phyloP scores from a whole-genome alignment of 2,797 vertebrate genomes.

The Crenuchus spilurus region DNA sequence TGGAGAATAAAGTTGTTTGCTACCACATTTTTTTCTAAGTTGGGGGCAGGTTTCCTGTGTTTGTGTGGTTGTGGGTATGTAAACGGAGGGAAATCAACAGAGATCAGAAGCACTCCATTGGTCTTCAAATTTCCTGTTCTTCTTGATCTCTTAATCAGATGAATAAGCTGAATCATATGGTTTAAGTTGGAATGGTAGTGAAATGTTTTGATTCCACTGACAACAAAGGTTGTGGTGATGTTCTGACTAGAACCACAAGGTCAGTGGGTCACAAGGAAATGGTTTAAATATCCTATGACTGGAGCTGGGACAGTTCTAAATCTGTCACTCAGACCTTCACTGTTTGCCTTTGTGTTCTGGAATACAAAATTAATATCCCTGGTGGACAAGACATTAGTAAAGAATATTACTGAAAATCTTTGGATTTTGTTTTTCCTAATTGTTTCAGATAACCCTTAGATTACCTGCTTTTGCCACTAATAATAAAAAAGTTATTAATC shows the following conservation, averaged over 20 bases:
- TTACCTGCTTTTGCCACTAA: too few species aligned
- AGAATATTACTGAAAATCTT: too few species aligned
- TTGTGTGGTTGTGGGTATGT: constrained; percentile 29
- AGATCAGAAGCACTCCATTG: constrained; percentile 8
- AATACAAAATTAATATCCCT: too few species aligned
- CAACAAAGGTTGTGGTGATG: not conserved
- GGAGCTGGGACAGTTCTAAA: not conserved
- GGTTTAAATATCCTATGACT: constrained; percentile 19
- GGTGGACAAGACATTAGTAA: too few species aligned
- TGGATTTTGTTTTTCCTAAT: too few species aligned
- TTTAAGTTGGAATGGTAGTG: not conserved
- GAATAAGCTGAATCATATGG: constrained; percentile 15
- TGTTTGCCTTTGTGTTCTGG: not conserved
- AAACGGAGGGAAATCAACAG: not conserved
- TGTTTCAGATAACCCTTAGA: too few species aligned
- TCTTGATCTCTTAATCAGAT: constrained; percentile 33
- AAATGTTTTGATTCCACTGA: constrained; percentile 27
- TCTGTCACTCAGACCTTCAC: not conserved
- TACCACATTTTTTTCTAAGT: not conserved
- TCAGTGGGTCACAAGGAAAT: constrained; percentile 26
- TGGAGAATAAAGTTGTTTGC: not conserved
- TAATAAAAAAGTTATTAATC: too few species aligned
- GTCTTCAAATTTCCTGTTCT: constrained; percentile 44
- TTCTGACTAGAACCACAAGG: constrained; percentile 3
- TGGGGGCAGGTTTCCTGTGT: not conserved